Evolutionary conservation across 2,888 invertebrate genomes (phyloP), one percentile per base, ranked within the genome.

Genomic region (Plusia festucae): DNA sequence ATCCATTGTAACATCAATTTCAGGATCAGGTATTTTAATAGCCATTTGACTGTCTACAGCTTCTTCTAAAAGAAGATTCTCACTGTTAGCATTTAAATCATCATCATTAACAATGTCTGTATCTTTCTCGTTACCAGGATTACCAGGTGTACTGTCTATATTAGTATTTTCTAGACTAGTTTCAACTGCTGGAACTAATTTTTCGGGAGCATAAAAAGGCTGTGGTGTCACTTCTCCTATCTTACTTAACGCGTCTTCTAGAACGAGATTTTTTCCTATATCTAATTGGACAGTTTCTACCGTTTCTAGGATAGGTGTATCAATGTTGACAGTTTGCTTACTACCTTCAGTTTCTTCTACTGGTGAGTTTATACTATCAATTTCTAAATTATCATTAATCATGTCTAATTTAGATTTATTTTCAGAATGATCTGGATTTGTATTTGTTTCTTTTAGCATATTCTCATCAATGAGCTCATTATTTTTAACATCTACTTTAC

Each of bases 401-500:
- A 5, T 11, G 1, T 30, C 53, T 4, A 18, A 6, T 1, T 15
- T 9, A 27, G 18, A 13, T 18, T 9, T 46, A 6, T 13, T 22
- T 51, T n/a, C 8, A 24, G 49, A 2, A 53, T 9, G 9, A 2
- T 53, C 40, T 40, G 18, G 11, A 40, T 27, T 18, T 1, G n/a
- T 27, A 1, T 46, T 56, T 9, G 51, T 15, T 44, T 61, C 55
- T 46, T 58, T 51, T 59, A 71, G 34, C 2, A 61, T 27, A 27
- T 52, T 49, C 11, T 62, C 55, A 63, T 74, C 68, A 7, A 51
- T 22, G 40, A 27, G 6, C n/a, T 73, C 59, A 46, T 44, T 32
- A 51, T 55, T 16, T 52, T 60, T 30, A 27, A 5, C 11, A 8
- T 49, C 20, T 20, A 20, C 2, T 11, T 20, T 49, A 20, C 40